phyloP scores from a whole-genome alignment of 2,888 invertebrate species.

The Spatulosminthurus flaviceps region DNA sequence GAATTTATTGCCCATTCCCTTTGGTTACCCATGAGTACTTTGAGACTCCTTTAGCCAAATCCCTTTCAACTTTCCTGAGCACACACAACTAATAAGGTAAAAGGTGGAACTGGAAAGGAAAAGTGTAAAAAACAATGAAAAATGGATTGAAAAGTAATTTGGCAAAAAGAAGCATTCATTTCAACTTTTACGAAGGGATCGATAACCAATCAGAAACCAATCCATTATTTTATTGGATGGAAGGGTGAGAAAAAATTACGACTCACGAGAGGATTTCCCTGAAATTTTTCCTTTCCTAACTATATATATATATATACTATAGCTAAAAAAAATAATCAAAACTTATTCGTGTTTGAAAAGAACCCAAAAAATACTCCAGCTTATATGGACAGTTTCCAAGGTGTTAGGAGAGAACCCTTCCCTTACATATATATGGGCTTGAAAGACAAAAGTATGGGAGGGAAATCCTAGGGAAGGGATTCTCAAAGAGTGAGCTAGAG shows the following conservation, averaged over 20 bases:
- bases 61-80: no score
- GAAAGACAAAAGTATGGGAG: not conserved
- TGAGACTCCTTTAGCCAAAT: no score
- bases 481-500: not conserved
- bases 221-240: conserved; percentile 48
- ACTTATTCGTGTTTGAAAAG: no score
- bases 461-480: not conserved
- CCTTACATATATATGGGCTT: not conserved
- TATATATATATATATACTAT: no score
- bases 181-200: conserved; percentile 13
- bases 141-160: conserved; percentile 25
- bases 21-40: no score
- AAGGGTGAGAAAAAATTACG: conserved; percentile 50
- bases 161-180: conserved; percentile 38
- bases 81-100: no score
- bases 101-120: not conserved
- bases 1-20: no score
- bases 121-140: not conserved
- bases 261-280: conserved; percentile 36
- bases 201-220: conserved; percentile 46
- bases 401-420: not conserved
- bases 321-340: not conserved
- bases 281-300: conserved; percentile 6
- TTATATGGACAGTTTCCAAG: not conserved
- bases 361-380: no score